Evolutionary conservation across 2,888 invertebrate species (phyloP).

Genomic region (Synanthedon andrenaeformis): DNA sequence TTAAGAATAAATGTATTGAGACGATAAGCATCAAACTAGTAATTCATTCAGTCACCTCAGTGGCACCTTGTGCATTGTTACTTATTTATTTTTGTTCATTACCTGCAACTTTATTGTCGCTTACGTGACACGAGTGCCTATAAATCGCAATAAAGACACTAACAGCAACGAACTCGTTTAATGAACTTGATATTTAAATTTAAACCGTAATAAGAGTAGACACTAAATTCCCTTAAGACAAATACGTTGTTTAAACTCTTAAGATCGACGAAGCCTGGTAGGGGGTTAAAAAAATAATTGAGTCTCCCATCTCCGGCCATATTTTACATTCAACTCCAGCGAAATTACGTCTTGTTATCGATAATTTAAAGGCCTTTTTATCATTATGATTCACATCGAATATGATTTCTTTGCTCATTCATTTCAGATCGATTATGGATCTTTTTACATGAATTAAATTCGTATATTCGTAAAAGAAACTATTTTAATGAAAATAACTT

Average conservation of each 20-base stretch:
- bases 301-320: constrained; percentile 16
- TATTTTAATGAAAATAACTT: background rate
- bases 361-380: constrained; percentile 23
- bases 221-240: constrained; percentile 28
- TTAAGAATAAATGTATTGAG: no score
- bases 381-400: constrained; percentile 13
- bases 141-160: background rate
- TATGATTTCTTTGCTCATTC: background rate
- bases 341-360: constrained; percentile 23
- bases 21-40: no score
- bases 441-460: background rate
- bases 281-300: constrained; percentile 41
- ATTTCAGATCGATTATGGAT: background rate
- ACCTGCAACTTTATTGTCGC: no score
- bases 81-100: no score
- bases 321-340: constrained; percentile 18
- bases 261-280: constrained; percentile 20
- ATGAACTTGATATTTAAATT: background rate
- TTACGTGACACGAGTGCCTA: no score
- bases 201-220: background rate
- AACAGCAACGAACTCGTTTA: background rate
- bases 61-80: no score
- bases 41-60: no score
- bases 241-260: constrained; percentile 33
- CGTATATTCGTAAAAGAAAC: background rate